Conservation (phyloP, 2,113 vertebrate genomes). For the Colaptes auratus region DNA sequence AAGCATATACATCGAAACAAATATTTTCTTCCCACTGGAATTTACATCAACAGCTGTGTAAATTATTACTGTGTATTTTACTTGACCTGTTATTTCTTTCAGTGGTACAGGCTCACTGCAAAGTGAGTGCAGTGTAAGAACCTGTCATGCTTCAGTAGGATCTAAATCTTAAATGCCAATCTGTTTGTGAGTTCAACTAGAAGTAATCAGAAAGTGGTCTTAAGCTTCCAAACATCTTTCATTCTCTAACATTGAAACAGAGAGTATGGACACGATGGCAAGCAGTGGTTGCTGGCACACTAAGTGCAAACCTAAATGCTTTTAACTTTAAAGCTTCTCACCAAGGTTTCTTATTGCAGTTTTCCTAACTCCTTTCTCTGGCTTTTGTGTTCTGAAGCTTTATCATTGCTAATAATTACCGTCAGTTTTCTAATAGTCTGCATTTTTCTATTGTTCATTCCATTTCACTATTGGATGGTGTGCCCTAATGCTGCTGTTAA, state of each 20-base stretch:
- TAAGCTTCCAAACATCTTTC: slow-evolving; percentile 19
- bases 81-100: slow-evolving; percentile 76
- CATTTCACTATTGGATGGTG: not conserved
- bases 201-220: not conserved
- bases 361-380: slow-evolving; percentile 16
- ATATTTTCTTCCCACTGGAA: slow-evolving; percentile 68
- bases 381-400: slow-evolving; percentile 8
- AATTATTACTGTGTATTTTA: slow-evolving; percentile 73
- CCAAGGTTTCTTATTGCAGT: not conserved
- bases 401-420: not conserved
- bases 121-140: slow-evolving; percentile 55
- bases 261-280: not conserved
- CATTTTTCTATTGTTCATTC: not conserved
- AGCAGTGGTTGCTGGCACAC: not conserved
- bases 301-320: not conserved
- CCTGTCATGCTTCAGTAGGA: slow-evolving; percentile 21
- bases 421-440: slow-evolving; percentile 13
- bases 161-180: slow-evolving; percentile 51
- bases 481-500: not conserved
- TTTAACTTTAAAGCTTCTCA: not conserved
- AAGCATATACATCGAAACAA: slow-evolving; percentile 54
- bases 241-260: not conserved
- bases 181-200: slow-evolving; percentile 1
- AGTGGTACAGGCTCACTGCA: slow-evolving; percentile 57
- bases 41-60: slow-evolving; percentile 76